Evolutionary conservation across 2,888 invertebrate species (phyloP), one percentile per base, ranked within the genome.

Genomic region (Gisinianus flammeolus): DNA sequence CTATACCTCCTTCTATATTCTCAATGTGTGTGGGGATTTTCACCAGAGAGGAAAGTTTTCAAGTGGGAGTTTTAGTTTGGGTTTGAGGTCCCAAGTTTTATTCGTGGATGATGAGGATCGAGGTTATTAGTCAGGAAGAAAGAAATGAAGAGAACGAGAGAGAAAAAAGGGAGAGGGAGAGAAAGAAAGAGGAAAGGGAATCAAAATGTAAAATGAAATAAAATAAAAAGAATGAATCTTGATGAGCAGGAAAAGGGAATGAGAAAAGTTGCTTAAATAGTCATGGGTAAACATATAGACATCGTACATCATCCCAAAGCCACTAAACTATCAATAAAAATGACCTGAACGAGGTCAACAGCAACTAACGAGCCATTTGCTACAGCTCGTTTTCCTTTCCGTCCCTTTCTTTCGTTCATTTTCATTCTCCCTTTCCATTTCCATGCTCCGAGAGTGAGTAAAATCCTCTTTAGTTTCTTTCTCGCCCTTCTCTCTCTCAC

Each of bases 361-460:
- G 44, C 24, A 44, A 16, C 69, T 69, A 69, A 69, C 69, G 69
- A 69, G 69, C 69, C 44, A 69, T 69, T 69, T 69, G 69, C 69
- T 44, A 19, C 69, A 69, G 52, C 69, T 69, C 69, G 26, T 69
- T 69, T 69, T 69, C 69, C 44, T 69, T 69, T 44, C 69, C 44
- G 44, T 26, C 69, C 44, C 35, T 26, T 33, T 30, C 31, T 33
- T 31, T 67, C 31, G 3, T 67, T 67, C 67, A 67, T 67, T 67
- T 67, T 26, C 69, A 35, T 69, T 31, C n/a, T 22, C 26, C 58
- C 24, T 16, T 26, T 28, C 64, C 26, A 58, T 24, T 24, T 58
- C 2, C 22, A 12, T n/a, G 24, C 58, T 8, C 28, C 22, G n/a
- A n/a, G n/a, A n/a, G n/a, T n/a, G 44, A 44, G 16, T 44, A 2